These are phyloP conservation scores for Nautilus pompilius DNA, from an alignment of 1,140 invertebrate genomes.

Conservation along the genomic window DNA sequence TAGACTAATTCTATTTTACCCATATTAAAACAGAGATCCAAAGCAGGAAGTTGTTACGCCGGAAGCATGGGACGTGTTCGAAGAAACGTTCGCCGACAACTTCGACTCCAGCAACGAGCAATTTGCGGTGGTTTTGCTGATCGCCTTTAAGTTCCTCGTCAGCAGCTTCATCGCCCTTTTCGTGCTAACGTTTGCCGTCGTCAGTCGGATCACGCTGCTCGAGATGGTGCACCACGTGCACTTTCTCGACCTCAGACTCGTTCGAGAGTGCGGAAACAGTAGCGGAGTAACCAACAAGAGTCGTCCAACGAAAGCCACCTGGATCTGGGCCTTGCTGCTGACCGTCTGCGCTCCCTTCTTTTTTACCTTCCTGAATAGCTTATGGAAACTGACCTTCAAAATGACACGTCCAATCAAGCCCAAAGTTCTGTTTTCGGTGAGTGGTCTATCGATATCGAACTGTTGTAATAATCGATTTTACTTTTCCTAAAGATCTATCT, in stretches of 20 bases:
- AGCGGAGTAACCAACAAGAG: neutral
- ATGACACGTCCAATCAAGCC: neutral
- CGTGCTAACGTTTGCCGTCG: neutral
- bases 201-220: neutral
- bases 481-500: too few relatives aligned
- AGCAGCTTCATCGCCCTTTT: neutral
- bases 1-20: too few relatives aligned
- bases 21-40: too few relatives aligned
- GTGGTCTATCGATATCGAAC: too few relatives aligned
- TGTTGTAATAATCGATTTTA: too few relatives aligned
- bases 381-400: constrained; percentile 14
- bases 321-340: constrained; percentile 26
- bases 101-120: neutral
- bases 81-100: neutral
- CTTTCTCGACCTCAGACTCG: neutral
- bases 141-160: neutral
- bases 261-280: neutral
- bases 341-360: constrained; percentile 20
- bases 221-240: neutral
- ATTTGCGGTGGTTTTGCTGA: neutral
- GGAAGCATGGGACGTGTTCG: neutral
- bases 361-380: constrained; percentile 11
- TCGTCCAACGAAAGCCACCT: constrained; percentile 11
- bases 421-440: neutral
- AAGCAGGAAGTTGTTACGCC: too few relatives aligned